Conservation (phyloP, 2,797 vertebrate species). For the Sternotherus odoratus region DNA sequence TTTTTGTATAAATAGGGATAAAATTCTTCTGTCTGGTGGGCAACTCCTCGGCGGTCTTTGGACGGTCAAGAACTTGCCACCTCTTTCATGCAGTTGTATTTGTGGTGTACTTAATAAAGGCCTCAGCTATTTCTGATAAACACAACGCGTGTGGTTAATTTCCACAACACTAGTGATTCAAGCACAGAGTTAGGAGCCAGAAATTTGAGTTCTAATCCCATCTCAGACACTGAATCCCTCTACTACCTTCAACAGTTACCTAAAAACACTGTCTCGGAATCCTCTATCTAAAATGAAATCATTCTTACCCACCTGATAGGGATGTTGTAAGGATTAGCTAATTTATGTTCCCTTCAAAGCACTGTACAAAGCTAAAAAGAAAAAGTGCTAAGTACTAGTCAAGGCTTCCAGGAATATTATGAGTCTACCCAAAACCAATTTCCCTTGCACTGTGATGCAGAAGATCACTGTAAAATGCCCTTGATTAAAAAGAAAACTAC, state of each 20-base stretch:
- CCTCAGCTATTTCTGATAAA: no score
- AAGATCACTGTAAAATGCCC: not conserved
- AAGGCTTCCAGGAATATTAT: constrained; percentile 54
- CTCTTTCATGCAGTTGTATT: no score
- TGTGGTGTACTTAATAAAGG: no score
- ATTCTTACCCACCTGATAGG: not conserved
- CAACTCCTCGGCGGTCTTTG: no score
- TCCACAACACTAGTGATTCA: no score
- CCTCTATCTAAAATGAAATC: not conserved
- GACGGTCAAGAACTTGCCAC: no score
- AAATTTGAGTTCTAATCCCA: not conserved
- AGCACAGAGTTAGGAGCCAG: not conserved
- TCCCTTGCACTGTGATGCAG: not conserved
- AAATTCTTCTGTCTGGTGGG: no score
- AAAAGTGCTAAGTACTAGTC: constrained; percentile 5
- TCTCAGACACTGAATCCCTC: not conserved
- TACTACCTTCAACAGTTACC: not conserved
- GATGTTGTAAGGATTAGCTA: not conserved
- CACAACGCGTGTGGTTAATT: no score
- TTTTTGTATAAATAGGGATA: no score
- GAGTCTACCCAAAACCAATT: constrained; percentile 18
- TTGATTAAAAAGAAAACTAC: constrained; percentile 22
- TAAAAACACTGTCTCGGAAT: not conserved
- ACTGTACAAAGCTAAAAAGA: no score
- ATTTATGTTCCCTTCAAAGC: no score